Percentiles rank a stretch among this genome's conserved stretches.
Evolutionary conservation across 2,888 invertebrate genomes (phyloP).

Genomic region (Drosophila meridiana): DNA sequence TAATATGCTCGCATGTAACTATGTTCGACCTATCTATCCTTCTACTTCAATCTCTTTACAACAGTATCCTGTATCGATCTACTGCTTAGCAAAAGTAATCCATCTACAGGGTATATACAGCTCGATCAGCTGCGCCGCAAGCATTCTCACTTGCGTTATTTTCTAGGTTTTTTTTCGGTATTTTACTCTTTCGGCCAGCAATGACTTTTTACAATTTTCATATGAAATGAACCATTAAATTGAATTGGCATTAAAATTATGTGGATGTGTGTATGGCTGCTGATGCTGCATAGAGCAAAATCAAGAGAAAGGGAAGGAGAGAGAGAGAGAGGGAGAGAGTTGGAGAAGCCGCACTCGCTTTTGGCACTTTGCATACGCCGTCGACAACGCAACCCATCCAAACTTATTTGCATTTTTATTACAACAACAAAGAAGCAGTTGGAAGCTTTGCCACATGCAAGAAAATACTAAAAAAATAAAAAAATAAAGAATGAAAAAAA

Average conservation of each 20-base stretch:
- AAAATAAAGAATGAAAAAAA: slow-evolving; percentile 14
- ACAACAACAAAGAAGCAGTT: slow-evolving; percentile 68
- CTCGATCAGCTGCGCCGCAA: neutral
- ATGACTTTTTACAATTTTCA: slow-evolving; percentile 81
- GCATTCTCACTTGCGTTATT: slow-evolving; percentile 8
- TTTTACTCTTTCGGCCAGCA: slow-evolving; percentile 71
- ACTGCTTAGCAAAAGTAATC: no score
- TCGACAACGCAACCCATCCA: slow-evolving; percentile 65
- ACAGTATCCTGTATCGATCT: neutral
- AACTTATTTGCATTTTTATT: slow-evolving; percentile 79
- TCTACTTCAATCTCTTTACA: neutral
- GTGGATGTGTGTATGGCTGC: slow-evolving; percentile 53
- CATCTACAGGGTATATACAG: slow-evolving; percentile 10
- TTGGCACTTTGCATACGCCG: slow-evolving; percentile 76
- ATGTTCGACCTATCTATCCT: neutral
- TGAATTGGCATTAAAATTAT: slow-evolving; percentile 81
- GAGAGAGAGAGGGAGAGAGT: neutral
- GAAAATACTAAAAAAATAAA: slow-evolving; percentile 31
- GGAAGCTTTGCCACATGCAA: slow-evolving; percentile 49
- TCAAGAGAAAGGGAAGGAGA: neutral
- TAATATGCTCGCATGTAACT: neutral
- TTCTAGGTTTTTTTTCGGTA: slow-evolving; percentile 34
- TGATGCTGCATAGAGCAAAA: slow-evolving; percentile 19
- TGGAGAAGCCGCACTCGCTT: slow-evolving; percentile 52
- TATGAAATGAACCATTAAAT: slow-evolving; percentile 81